Conservation (phyloP, 2,797 vertebrate species). For the Muscicapa comitata region DNA sequence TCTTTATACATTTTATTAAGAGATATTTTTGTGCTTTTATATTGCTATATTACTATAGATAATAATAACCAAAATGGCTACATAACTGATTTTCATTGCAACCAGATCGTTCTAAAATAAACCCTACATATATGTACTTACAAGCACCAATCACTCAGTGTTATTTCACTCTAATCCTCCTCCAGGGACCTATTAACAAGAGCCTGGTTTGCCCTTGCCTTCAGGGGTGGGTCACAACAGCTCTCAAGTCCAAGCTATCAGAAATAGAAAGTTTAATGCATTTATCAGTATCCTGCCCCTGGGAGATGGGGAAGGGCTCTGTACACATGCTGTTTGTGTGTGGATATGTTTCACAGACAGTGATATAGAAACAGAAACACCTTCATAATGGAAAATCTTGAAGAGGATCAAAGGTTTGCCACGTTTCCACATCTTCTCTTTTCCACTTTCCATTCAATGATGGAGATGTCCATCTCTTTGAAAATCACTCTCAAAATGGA, state of each 20-base stretch:
- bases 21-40: not conserved
- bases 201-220: not conserved
- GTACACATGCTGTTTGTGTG: not conserved
- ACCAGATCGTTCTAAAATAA: not conserved
- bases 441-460: not conserved
- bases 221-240: not conserved
- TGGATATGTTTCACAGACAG: not conserved
- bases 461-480: not conserved
- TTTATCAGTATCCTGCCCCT: not conserved
- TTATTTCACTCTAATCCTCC: not conserved
- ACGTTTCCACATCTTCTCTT: not conserved
- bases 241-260: not conserved
- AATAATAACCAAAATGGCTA: not conserved
- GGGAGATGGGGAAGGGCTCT: not conserved
- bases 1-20: not conserved
- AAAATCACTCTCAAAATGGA: not conserved
- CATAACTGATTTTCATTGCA: not conserved
- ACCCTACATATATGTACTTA: not conserved
- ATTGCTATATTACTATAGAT: not conserved
- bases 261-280: not conserved
- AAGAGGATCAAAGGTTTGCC: not conserved
- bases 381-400: not conserved
- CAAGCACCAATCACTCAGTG: not conserved
- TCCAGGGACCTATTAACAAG: not conserved
- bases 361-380: not conserved